phyloP scores from a whole-genome alignment of 2,113 vertebrate genomes.

The Cervus canadensis region DNA sequence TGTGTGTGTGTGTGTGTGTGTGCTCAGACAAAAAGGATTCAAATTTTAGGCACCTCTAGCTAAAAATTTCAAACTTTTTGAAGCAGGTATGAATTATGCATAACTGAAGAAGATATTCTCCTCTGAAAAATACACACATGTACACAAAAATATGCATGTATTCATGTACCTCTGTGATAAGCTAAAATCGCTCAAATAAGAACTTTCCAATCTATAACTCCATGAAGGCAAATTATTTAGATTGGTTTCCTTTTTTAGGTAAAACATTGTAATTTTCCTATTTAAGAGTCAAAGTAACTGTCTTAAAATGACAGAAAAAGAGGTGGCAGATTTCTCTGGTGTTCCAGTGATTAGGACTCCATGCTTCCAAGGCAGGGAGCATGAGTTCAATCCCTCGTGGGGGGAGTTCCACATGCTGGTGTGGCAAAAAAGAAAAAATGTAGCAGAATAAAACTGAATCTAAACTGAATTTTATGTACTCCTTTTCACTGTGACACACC shows the following conservation, averaged over 20 bases:
- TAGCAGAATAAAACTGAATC: background rate
- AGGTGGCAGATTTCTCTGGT: background rate
- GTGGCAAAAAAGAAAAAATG: background rate
- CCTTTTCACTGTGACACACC: background rate
- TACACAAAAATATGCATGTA: background rate
- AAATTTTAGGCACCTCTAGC: background rate
- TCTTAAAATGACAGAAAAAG: background rate
- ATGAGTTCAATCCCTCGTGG: fast-evolving
- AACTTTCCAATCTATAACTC: background rate
- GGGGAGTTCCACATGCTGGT: background rate
- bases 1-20: background rate
- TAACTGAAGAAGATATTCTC: background rate
- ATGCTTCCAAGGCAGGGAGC: background rate
- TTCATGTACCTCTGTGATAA: background rate
- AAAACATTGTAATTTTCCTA: background rate
- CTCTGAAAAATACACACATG: background rate
- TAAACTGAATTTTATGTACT: background rate
- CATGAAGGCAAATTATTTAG: background rate
- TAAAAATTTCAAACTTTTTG: background rate
- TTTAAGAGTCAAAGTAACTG: background rate
- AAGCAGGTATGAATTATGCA: background rate
- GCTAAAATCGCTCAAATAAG: background rate
- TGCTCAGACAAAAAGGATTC: background rate
- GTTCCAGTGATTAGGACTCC: background rate
- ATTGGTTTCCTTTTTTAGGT: background rate